phyloP scores from a whole-genome alignment of 2,888 invertebrate genomes.

The Chaetoderma sp. region DNA sequence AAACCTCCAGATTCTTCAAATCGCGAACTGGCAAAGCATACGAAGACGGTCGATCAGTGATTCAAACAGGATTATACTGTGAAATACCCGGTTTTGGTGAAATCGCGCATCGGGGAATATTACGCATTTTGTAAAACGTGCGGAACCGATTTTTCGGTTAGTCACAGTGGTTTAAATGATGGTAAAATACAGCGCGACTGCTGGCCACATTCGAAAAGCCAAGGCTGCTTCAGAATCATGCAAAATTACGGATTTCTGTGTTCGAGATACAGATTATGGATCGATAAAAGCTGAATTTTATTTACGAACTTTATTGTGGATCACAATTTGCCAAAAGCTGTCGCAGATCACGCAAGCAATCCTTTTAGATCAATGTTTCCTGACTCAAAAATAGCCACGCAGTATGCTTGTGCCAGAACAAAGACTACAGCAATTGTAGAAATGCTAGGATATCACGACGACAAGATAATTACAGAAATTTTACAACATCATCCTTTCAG shows the following conservation, averaged over 20 bases:
- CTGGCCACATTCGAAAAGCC: neutral
- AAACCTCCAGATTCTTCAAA: too few relatives aligned
- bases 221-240: neutral
- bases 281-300: conserved; percentile 27
- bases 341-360: conserved; percentile 33
- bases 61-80: too few relatives aligned
- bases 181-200: neutral
- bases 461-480: neutral
- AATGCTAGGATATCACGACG: neutral
- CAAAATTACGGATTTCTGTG: too few relatives aligned
- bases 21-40: too few relatives aligned
- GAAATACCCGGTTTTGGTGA: too few relatives aligned
- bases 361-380: conserved; percentile 36
- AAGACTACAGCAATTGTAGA: conserved; percentile 32
- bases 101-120: neutral
- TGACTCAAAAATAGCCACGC: conserved; percentile 35
- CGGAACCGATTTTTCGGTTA: neutral
- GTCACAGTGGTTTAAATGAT: neutral
- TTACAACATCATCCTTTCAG: neutral
- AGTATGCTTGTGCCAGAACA: conserved; percentile 30
- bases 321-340: conserved; percentile 31
- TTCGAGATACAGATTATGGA: neutral
- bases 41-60: too few relatives aligned
- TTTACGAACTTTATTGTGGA: conserved; percentile 34
- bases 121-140: neutral